Evolutionary conservation across 2,888 invertebrate species (phyloP), one percentile per base, ranked within the genome.

Genomic region (Ochropleura leucogaster): DNA sequence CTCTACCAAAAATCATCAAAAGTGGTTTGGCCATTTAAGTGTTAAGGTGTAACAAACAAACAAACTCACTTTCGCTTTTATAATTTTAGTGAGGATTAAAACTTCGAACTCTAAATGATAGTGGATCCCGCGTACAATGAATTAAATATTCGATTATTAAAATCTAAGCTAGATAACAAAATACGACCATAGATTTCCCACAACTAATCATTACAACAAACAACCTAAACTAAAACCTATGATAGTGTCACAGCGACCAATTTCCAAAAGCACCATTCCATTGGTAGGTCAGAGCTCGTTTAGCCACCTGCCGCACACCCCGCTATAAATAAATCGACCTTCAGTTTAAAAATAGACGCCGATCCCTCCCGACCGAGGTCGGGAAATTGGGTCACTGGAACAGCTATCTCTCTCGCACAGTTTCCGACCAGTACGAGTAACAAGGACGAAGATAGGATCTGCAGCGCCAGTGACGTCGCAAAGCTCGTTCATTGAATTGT

Each of bases 281-380:
- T 70, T 76, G 72, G 72, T 72, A 66, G 70, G 75, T 77, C 80
- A 85, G 87, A 88, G 88, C 89, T 88, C 88, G 84, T 82, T 80
- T 86, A 76, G 88, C 88, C 87, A 87, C 88, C 87, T 87, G 86
- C 87, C 82, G 72, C 90, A 85, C 91, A 87, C 90, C 92, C 88
- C 84, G 91, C 95, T 95, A 96, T 96, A 95, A 95, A 96, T 96
- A 96, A 93, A 93, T 88, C 95, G 96, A 96, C 96, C 96, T 96
- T 96, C 96, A 95, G 94, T 91, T 94, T 95, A 96, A 95, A 96
- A 96, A 96, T 96, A 96, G 96, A 96, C 91, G 92, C 90, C 94
- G 93, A 93, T 94, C 96, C 94, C 95, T 91, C 92, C 93, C 93
- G 91, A 93, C 90, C 94, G 96, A 95, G 96, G 95, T 96, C 95